Percentiles rank a stretch among this genome's conserved stretches.
These are phyloP conservation scores for Uria aalge DNA, from an alignment of 2,113 vertebrate species.

Conservation along the genomic window DNA sequence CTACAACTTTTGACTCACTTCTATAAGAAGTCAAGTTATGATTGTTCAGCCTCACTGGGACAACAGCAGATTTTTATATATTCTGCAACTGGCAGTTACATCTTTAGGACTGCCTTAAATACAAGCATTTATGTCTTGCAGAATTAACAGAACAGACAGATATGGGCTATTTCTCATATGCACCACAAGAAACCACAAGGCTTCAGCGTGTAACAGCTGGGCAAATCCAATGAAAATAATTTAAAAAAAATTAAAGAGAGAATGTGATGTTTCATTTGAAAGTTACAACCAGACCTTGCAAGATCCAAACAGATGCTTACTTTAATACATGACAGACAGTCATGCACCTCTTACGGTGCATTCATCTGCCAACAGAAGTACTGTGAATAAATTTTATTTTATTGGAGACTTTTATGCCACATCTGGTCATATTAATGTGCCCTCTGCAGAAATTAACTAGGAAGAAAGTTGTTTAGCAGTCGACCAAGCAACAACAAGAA, in stretches of 20 bases:
- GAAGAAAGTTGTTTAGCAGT: neutral
- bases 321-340: neutral
- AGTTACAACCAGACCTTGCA: neutral
- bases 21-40: neutral
- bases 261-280: neutral
- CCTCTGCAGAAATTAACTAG: neutral
- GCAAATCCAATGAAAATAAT: neutral
- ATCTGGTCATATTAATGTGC: neutral
- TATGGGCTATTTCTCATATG: neutral
- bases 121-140: neutral
- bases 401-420: neutral
- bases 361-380: neutral
- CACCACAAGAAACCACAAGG: neutral
- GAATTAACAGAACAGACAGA: neutral
- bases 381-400: neutral
- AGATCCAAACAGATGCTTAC: neutral
- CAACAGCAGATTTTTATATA: neutral
- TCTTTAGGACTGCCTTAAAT: neutral
- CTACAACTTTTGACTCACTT: neutral
- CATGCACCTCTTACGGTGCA: neutral
- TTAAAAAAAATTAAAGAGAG: neutral
- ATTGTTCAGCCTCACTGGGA: neutral
- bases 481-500: neutral
- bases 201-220: neutral
- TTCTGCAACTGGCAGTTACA: neutral